Conservation (phyloP, 1,140 invertebrate genomes). For the Microplitis demolitor region DNA sequence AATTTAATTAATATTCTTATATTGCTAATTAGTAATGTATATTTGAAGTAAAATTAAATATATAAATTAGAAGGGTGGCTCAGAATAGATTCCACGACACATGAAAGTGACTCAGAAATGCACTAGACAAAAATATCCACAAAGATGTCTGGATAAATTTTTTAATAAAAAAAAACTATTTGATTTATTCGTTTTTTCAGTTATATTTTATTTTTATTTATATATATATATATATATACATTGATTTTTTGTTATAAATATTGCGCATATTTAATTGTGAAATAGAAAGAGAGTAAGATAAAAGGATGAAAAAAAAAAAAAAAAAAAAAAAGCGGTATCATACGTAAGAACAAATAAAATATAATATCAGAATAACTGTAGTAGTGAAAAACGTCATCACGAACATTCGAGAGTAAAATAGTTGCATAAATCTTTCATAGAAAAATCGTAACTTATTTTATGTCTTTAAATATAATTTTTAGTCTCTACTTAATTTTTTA, state of each 20-base stretch:
- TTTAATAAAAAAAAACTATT: neutral
- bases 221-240: too few species aligned
- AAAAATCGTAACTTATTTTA: neutral
- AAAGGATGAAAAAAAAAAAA: too few species aligned
- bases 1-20: neutral
- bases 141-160: neutral
- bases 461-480: neutral
- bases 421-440: neutral
- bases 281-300: too few species aligned
- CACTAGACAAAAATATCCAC: slow-evolving; percentile 8
- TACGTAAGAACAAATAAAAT: neutral
- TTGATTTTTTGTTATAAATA: too few species aligned
- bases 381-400: neutral
- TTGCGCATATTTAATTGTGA: too few species aligned
- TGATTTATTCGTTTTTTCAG: neutral
- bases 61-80: neutral
- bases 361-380: neutral
- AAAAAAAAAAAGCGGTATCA: too few species aligned
- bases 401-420: neutral
- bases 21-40: neutral
- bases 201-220: neutral
- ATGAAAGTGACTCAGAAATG: neutral
- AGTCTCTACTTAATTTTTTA: too few species aligned
- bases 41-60: neutral
- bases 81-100: neutral